Evolutionary conservation across 1,140 invertebrate genomes (phyloP), one percentile per base, ranked within the genome.

Genomic region (Drosophila kikkawai): DNA sequence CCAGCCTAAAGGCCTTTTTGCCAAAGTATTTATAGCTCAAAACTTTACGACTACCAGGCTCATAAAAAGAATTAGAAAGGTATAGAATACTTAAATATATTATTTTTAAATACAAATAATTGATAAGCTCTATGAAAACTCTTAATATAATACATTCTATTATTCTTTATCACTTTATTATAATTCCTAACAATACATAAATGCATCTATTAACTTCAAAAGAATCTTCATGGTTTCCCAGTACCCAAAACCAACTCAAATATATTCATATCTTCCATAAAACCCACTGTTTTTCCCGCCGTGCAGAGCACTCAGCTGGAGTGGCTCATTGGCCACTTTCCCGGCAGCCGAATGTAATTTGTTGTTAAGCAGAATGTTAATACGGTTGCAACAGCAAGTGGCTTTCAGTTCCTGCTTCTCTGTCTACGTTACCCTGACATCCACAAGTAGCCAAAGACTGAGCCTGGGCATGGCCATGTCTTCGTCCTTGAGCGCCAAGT

Each of bases 21-120:
- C 45, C 63, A 58, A 67, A 76, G 64, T 74, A 87, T 83, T 88
- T 80, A 87, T 83, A 86, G 80, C 83, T 73, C 26, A 66, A 88
- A 85, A 85, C 82, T 79, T 86, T 67, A 82, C 56, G 74, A 82
- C 50, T 73, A 47, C 22, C 58, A 58, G 64, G 70, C 19, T 42
- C 45, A 74, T 87, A 87, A 87, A 87, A 83, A 86, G 61, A 29
- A 50, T 29, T 3, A 51, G 0, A 22, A 11, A 9, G 5, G 42
- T 12, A 7, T n/a, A n/a, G 4, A 6, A n/a, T 29, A 6, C n/a
- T n/a, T 9, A 34, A 51, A 19, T 12, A 12, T n/a, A 51, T 7
- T 9, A 1, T 34, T 4, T 7, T 19, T 29, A 17, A 12, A 1
- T 34, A 4, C 0, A 9, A 47, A 22, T 26, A 15, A 47, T 15